Base-by-base conservation (phyloP, 2,797 vertebrate genomes). In the Sciaenops ocellatus region DNA sequence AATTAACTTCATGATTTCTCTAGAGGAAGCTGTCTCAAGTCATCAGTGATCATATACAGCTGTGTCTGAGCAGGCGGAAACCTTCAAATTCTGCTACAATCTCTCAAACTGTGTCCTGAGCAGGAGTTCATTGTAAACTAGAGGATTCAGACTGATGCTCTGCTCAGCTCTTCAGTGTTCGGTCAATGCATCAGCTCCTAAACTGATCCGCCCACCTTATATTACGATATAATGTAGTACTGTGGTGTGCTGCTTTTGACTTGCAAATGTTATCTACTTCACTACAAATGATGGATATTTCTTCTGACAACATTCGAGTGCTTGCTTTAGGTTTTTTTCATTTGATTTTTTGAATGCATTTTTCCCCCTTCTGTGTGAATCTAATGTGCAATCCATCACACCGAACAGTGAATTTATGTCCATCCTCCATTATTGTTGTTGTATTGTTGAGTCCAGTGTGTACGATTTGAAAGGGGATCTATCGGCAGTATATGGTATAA, bases 1-100 rank as follows among this genome's bases (percentile, higher is more conserved):
- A 67, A 80, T 70, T 78, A 76, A 66, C 50, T 60, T 72, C 0
- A 26, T 63, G 74, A 80, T 73, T 66, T 80, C 63, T 83, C 73
- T 24, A 57, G 69, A 80, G 30, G 50, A 71, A 22, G 48, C 73
- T 17, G 68, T 57, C 57, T 51, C 20, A 52, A 61, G 48, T 59
- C 46, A 34, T 48, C 62, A 41, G 52, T 47, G 56, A 64, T 80
- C 57, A 65, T 65, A 18, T 18, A 22, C 61, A 30, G 52, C 73
- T 15, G 0, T n/a, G 54, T 69, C n/a, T 30, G 69, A 61, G 63
- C 71, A 2, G 73, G 30, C 56, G 41, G 15, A 75, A n/a, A 20
- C 26, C 26, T 26, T 70, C 55, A 57, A 3, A 70, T 51, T 73
- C 59, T 51, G 55, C 26, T 26, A 54, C 46, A 79, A 62, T 70